phyloP scores from a whole-genome alignment of 2,113 vertebrate species.

The human (Homo sapiens) region DNA sequence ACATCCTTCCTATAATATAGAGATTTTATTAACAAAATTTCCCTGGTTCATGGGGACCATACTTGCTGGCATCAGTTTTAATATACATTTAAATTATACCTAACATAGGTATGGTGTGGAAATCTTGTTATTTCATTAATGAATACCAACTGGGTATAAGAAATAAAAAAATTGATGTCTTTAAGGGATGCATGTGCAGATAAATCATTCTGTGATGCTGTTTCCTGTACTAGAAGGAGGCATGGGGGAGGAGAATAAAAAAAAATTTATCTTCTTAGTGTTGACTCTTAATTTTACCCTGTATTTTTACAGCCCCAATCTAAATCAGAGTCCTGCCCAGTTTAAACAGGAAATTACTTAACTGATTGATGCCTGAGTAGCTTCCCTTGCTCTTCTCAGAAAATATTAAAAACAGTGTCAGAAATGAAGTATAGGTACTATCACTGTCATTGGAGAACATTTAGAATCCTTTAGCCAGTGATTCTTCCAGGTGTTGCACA shows the following conservation, averaged over 20 bases:
- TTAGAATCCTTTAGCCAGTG: background rate
- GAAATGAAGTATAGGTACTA: background rate
- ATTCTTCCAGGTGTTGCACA: background rate
- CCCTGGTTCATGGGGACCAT: background rate
- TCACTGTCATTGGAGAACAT: background rate
- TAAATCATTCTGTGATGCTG: background rate
- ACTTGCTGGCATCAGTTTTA: constrained; percentile 1
- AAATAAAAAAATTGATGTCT: background rate
- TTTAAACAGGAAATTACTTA: constrained; percentile 1
- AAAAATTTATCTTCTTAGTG: background rate
- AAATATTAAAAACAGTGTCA: background rate
- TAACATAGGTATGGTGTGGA: background rate
- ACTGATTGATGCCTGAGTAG: background rate
- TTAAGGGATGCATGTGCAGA: background rate
- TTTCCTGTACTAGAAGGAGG: background rate
- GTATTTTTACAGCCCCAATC: background rate
- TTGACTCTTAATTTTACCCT: background rate
- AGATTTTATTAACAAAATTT: background rate
- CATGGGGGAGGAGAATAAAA: background rate
- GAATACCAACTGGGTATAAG: background rate
- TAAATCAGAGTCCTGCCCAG: background rate
- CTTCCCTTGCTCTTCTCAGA: background rate
- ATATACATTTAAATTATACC: constrained; percentile 21
- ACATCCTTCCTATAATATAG: background rate
- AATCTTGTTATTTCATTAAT: constrained; percentile 47